These are phyloP conservation scores for Benitochromis conjunctus DNA, from an alignment of 2,113 vertebrate genomes.

Conservation along the genomic window DNA sequence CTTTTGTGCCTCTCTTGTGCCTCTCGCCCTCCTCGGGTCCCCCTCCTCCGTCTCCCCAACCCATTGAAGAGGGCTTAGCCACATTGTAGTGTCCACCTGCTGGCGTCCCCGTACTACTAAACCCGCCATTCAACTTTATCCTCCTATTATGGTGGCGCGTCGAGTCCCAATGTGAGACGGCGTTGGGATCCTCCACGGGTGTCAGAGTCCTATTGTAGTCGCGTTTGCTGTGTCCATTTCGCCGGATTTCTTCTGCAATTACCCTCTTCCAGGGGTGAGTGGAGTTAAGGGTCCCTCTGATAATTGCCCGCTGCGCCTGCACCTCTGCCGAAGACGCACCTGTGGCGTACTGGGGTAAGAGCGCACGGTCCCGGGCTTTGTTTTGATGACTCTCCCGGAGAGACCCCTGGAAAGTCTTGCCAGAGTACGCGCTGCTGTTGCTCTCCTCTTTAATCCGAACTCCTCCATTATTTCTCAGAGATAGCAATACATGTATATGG, in stretches of 20 bases:
- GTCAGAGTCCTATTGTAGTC: slow-evolving; percentile 49
- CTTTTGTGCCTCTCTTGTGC: slow-evolving; percentile 68
- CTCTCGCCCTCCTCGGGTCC: slow-evolving; percentile 50
- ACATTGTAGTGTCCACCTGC: slow-evolving; percentile 70
- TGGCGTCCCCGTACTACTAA: slow-evolving; percentile 59
- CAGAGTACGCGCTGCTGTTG: background rate
- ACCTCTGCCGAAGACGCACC: slow-evolving; percentile 58
- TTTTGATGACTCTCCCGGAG: slow-evolving; percentile 37
- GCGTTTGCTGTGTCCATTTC: slow-evolving; percentile 44
- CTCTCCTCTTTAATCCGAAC: slow-evolving; percentile 33
- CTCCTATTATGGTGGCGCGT: slow-evolving; percentile 59
- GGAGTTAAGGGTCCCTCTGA: slow-evolving; percentile 42
- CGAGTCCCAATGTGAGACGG: slow-evolving; percentile 49
- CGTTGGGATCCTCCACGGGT: slow-evolving; percentile 35
- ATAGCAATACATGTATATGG: slow-evolving; percentile 43
- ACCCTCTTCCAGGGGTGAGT: slow-evolving; percentile 37
- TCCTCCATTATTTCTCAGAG: slow-evolving; percentile 38
- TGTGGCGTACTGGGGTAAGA: slow-evolving; percentile 55
- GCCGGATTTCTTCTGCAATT: slow-evolving; percentile 13
- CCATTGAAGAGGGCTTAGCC: slow-evolving; percentile 56
- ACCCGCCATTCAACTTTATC: slow-evolving; percentile 69
- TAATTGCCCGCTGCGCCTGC: slow-evolving; percentile 3
- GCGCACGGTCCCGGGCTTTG: slow-evolving; percentile 43
- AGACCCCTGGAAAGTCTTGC: slow-evolving; percentile 35
- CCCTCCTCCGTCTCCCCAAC: slow-evolving; percentile 25